Base-by-base conservation (phyloP, 1,140 invertebrate genomes). In the Heliconius hewitsoni region DNA sequence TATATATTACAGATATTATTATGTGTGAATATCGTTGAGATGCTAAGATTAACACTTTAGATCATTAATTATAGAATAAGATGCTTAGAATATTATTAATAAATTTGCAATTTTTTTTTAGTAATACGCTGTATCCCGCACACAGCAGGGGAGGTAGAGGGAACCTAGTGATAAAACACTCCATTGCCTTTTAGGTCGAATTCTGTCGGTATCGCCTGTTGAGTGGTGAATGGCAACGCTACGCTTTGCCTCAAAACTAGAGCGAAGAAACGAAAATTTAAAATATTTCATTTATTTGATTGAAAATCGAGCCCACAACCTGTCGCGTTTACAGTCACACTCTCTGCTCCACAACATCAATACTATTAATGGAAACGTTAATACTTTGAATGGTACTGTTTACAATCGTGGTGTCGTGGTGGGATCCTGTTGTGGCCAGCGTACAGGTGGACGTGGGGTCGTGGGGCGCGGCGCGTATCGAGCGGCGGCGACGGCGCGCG, bases 361-460 rank as follows among this genome's bases (percentile, higher is more conserved):
- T 57, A 57, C n/a, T 23, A 57, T 23, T 19, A n/a, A 27, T 66
- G 27, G 23, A 23, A 0, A 4, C 4, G 55, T 1, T 23, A 23
- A 11, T 27, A 46, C 13, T 3, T 66, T 66, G 3, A 30, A 66
- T 66, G 23, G 23, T 66, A 16, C 8, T 86, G 86, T 88, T 88
- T 87, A 86, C 84, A 82, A 81, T 70, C 57, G 78, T 79, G 82
- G 85, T 83, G 79, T 82, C 87, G 75, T 79, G 82, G 85, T 83
- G 79, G 82, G 89, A 89, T 87, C 85, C 84, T 91, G 91, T 93
- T 90, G 83, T 93, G 91, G 87, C 88, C 84, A 88, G 87, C 89
- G 83, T 86, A 93, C 90, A 93, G 91, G 91, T 93, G 91, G 90
- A 88, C 85, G 84, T 88, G 87, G 91, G 91, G 92, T 87, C 85